These are phyloP conservation scores for Temnothorax ravouxi DNA, from an alignment of 2,888 invertebrate genomes.

Conservation along the genomic window DNA sequence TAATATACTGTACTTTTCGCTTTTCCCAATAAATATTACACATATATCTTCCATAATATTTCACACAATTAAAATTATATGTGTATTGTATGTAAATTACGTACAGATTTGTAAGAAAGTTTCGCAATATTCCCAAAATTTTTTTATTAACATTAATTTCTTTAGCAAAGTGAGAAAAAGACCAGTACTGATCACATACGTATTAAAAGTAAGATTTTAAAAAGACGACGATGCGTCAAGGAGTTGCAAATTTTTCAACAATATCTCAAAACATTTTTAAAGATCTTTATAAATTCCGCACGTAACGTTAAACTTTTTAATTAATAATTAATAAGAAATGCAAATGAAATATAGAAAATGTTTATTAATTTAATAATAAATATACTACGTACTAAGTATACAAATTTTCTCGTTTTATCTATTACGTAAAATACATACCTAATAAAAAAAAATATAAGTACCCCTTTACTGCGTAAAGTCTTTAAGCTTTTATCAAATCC, in stretches of 20 bases:
- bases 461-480: background rate
- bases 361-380: slow-evolving; percentile 19
- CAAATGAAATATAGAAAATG: background rate
- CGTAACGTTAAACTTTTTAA: background rate
- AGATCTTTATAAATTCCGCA: background rate
- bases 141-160: background rate
- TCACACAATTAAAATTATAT: slow-evolving; percentile 5
- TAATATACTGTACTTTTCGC: background rate
- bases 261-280: background rate
- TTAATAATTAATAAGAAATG: background rate
- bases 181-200: too few relatives aligned
- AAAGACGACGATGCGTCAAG: background rate
- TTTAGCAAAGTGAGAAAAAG: background rate
- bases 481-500: background rate
- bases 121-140: background rate
- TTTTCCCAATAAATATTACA: background rate
- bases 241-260: background rate
- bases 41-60: background rate
- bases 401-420: background rate
- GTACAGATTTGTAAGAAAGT: background rate
- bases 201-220: background rate
- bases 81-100: background rate
- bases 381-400: background rate
- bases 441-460: slow-evolving; percentile 14
- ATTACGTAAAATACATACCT: slow-evolving; percentile 14